Evolutionary conservation across 1,140 invertebrate genomes (phyloP).

Genomic region (Rhopalosiphum maidis): DNA sequence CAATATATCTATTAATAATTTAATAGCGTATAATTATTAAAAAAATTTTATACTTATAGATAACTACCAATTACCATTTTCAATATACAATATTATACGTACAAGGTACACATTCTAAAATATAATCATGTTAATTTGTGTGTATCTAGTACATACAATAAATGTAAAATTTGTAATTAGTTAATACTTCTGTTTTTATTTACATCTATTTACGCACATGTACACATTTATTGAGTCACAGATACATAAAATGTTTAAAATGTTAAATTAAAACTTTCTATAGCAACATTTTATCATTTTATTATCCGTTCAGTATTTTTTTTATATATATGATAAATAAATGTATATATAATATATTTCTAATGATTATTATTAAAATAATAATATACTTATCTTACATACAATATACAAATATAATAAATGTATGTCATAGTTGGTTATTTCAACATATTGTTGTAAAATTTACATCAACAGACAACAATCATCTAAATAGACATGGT

Average conservation of each 20-base stretch:
- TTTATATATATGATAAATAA: too few species aligned
- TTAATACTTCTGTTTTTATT: not conserved
- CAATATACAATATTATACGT: not conserved
- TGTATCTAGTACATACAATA: not conserved
- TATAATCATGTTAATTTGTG: not conserved
- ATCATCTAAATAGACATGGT: not conserved
- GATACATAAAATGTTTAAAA: conserved; percentile 34
- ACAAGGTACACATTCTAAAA: not conserved
- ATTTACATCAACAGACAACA: not conserved
- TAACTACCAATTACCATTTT: not conserved
- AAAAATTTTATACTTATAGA: not conserved
- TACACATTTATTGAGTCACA: not conserved
- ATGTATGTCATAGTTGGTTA: not conserved
- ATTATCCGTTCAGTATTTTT: not conserved
- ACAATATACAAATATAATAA: not conserved
- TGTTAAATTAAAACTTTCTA: conserved; percentile 4
- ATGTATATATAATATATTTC: not conserved
- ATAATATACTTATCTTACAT: not conserved
- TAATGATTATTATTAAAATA: not conserved
- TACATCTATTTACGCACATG: not conserved
- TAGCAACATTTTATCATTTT: conserved; percentile 50
- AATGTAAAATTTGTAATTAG: not conserved
- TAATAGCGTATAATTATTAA: not conserved
- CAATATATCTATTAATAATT: not conserved
- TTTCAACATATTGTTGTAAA: not conserved